Conservation (phyloP, 2,888 invertebrate genomes). For the Zele albiditarsus region DNA sequence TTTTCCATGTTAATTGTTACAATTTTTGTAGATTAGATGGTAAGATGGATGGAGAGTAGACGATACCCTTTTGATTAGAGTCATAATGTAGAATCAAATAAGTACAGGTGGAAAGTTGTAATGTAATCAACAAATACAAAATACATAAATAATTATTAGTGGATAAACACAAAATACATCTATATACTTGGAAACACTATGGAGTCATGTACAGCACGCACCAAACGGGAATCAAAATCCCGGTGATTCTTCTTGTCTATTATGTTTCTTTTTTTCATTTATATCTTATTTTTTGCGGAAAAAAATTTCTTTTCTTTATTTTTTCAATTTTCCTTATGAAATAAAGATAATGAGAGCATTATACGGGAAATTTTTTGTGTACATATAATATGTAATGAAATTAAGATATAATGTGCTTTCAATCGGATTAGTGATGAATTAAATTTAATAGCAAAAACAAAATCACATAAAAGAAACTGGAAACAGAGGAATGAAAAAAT, state of each 20-base stretch:
- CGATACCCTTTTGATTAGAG: neutral
- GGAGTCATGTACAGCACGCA: slow-evolving; percentile 3
- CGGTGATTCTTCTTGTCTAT: neutral
- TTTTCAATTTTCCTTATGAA: neutral
- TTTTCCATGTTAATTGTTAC: neutral
- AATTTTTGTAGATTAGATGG: neutral
- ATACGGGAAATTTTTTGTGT: no score
- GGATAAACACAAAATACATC: neutral
- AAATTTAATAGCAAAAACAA: no score
- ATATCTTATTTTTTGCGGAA: no score
- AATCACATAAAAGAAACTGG: no score
- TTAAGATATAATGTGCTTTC: no score
- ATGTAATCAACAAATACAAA: neutral
- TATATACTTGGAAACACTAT: neutral
- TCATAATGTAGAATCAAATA: neutral
- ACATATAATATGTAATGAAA: no score
- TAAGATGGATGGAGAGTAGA: neutral
- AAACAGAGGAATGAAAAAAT: no score
- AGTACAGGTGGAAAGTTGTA: neutral
- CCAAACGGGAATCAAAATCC: neutral
- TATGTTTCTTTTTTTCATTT: neutral
- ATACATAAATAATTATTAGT: neutral
- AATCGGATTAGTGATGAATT: no score
- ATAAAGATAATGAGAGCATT: no score
- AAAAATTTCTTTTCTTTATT: neutral